Conservation (phyloP, 2,888 invertebrate genomes). For the Megalurothrips usitatus region DNA sequence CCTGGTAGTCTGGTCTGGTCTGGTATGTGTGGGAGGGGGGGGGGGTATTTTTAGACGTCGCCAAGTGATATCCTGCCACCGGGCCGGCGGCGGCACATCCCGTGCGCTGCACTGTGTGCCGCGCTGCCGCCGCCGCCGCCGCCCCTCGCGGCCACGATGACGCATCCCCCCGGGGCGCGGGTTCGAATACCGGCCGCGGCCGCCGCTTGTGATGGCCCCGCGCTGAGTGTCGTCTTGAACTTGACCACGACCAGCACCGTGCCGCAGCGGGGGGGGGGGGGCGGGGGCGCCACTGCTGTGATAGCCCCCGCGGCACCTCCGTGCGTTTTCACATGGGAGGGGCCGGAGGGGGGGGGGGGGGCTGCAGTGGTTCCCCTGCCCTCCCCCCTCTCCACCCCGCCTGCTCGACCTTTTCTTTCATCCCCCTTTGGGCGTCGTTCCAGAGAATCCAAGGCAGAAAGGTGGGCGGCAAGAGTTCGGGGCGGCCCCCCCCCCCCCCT, state of each 20-base stretch:
- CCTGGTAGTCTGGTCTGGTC: not conserved
- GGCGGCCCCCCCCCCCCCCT: conserved; percentile 39
- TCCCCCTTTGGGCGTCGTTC: not conserved
- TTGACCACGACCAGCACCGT: too few species aligned
- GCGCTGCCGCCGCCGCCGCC: not conserved
- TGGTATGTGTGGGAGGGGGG: not conserved
- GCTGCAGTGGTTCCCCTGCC: not conserved
- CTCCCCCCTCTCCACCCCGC: not conserved
- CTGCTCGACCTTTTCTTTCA: not conserved
- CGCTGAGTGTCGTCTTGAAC: too few species aligned
- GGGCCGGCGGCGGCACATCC: too few species aligned
- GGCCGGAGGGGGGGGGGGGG: too few species aligned
- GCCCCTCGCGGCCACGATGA: not conserved
- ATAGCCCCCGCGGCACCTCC: too few species aligned
- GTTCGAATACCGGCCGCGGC: too few species aligned
- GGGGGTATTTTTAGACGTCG: not conserved
- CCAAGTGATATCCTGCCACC: not conserved
- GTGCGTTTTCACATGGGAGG: too few species aligned
- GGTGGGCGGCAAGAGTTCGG: not conserved
- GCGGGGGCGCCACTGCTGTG: too few species aligned
- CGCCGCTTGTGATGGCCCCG: too few species aligned
- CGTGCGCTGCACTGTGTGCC: not conserved
- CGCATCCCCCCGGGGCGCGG: too few species aligned
- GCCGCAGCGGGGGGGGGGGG: too few species aligned
- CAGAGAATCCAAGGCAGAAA: not conserved